Conservation (phyloP, 2,797 vertebrate genomes). For the Sebastes minor region DNA sequence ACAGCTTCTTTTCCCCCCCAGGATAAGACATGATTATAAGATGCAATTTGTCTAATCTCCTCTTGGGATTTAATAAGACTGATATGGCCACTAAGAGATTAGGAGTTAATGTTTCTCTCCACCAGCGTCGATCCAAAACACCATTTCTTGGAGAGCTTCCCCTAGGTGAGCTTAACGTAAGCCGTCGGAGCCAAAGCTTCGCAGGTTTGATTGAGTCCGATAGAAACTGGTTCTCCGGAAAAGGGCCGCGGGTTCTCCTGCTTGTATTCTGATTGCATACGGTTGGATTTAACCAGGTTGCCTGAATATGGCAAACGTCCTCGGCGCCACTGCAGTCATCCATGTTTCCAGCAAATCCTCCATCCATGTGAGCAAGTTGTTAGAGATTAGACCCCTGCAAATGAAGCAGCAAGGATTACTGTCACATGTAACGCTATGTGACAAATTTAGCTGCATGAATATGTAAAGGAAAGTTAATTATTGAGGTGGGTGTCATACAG, state of each 20-base stretch:
- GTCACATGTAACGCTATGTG: constrained; percentile 56
- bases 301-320: constrained; percentile 35
- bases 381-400: constrained; percentile 68
- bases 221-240: constrained; percentile 36
- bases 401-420: constrained; percentile 70
- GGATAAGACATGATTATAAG: constrained; percentile 65
- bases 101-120: constrained; percentile 63
- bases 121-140: constrained; percentile 48
- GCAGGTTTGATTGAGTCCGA: constrained; percentile 54
- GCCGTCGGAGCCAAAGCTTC: constrained; percentile 46
- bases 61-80: constrained; percentile 70
- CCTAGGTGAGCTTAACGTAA: constrained; percentile 72
- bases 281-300: constrained; percentile 58
- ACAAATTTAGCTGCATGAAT: constrained; percentile 59
- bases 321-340: constrained; percentile 28
- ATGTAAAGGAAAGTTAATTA: constrained; percentile 59
- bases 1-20: constrained; percentile 30
- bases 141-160: constrained; percentile 65
- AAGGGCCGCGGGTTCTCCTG: constrained; percentile 45
- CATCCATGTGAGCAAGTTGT: constrained; percentile 57
- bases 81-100: constrained; percentile 72
- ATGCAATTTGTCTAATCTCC: constrained; percentile 77
- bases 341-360: constrained; percentile 65
- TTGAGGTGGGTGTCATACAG: constrained; percentile 53
- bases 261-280: constrained; percentile 41